phyloP scores from a whole-genome alignment of 2,888 invertebrate genomes.

The Notodonta ziczac region DNA sequence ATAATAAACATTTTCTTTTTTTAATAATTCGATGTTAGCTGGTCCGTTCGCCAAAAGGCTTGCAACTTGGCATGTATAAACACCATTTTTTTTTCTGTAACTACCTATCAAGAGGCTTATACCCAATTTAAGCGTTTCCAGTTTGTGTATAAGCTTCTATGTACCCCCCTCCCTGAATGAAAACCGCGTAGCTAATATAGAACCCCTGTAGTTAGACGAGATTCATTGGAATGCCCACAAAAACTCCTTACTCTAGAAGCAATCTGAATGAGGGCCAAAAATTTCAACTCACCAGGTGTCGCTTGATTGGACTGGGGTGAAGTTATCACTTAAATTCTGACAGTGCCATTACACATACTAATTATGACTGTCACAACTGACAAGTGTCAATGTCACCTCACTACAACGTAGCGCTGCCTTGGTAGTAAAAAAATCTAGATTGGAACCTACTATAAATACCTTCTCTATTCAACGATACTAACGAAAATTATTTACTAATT shows the following conservation, averaged over 20 bases:
- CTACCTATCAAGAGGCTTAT: constrained; percentile 19
- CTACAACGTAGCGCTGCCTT: no score
- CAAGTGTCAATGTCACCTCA: no score
- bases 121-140: constrained; percentile 30
- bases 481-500: no score
- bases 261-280: background rate
- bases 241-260: constrained; percentile 13
- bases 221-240: constrained; percentile 73
- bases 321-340: no score
- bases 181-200: constrained; percentile 67
- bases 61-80: constrained; percentile 68
- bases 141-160: constrained; percentile 34
- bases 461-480: no score
- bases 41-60: constrained; percentile 54
- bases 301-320: no score
- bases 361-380: no score
- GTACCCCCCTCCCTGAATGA: constrained; percentile 69
- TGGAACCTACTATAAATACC: no score
- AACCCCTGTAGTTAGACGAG: constrained; percentile 75
- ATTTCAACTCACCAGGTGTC: no score
- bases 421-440: no score
- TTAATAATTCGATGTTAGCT: constrained; percentile 69
- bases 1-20: constrained; percentile 38
- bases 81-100: constrained; percentile 41
- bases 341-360: no score